These are phyloP conservation scores for Callospermophilus lateralis DNA, from an alignment of 2,113 vertebrate genomes.

Conservation along the genomic window DNA sequence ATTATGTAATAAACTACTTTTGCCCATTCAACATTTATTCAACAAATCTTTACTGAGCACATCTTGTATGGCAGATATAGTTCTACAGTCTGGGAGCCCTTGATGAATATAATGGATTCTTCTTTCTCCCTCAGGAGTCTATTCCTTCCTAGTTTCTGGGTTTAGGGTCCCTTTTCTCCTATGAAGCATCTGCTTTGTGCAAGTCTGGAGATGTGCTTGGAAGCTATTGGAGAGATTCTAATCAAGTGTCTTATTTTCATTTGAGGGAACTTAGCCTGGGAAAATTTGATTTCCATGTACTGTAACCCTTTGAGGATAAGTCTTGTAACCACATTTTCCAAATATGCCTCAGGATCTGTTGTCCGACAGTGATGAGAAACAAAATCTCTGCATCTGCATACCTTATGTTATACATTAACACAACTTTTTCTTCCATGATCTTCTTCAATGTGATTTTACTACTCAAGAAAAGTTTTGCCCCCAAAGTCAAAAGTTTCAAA, in stretches of 20 bases:
- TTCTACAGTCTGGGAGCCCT: not conserved
- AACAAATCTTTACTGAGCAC: not conserved
- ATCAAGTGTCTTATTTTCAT: not conserved
- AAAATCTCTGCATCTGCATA: not conserved
- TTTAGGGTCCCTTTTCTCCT: not conserved
- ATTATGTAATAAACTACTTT: not conserved
- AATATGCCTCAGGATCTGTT: not conserved
- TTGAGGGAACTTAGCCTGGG: not conserved
- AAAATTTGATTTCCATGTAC: not conserved
- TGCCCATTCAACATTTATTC: not conserved
- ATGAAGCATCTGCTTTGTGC: not conserved
- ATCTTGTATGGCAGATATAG: not conserved
- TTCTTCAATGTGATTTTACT: not conserved
- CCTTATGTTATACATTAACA: not conserved
- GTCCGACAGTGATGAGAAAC: not conserved
- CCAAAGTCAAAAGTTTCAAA: not conserved
- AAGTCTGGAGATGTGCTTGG: not conserved
- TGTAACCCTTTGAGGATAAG: not conserved
- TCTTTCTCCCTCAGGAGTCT: not conserved
- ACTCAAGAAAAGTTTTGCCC: not conserved
- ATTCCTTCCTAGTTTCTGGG: not conserved
- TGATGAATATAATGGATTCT: not conserved
- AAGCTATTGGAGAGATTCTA: slow-evolving; percentile 7
- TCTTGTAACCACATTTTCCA: slow-evolving; percentile 12
- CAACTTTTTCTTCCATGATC: not conserved